Percentiles rank a stretch among this genome's conserved stretches.
Evolutionary conservation across 2,113 vertebrate species (phyloP).

Genomic region (Onychorhynchus coronatus): DNA sequence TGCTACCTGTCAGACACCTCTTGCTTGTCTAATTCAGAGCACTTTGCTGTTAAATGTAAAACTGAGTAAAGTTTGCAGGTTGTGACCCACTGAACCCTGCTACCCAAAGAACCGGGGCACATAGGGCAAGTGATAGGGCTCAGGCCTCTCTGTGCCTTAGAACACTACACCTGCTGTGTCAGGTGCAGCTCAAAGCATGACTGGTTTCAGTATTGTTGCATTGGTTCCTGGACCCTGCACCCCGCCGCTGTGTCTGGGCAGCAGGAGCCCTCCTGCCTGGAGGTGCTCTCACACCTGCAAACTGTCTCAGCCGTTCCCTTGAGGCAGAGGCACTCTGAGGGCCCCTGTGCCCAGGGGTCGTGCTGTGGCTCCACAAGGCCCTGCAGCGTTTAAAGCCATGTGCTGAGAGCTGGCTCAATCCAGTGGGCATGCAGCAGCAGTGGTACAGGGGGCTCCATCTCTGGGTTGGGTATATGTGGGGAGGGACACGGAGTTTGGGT

Average conservation of each 20-base stretch:
- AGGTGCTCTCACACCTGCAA: background rate
- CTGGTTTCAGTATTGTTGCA: rapidly evolving
- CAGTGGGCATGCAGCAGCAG: rapidly evolving
- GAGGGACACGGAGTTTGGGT: rapidly evolving
- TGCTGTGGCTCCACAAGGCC: rapidly evolving
- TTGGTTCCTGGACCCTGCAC: background rate
- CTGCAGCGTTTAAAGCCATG: rapidly evolving
- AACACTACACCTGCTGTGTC: rapidly evolving
- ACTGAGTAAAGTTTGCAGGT: background rate
- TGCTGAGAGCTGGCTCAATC: rapidly evolving
- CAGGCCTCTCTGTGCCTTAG: background rate
- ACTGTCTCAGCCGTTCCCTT: background rate
- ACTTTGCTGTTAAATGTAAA: rapidly evolving
- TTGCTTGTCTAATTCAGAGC: background rate
- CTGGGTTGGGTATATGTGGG: rapidly evolving
- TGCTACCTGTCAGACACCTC: rapidly evolving
- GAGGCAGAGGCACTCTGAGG: rapidly evolving
- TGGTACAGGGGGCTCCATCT: rapidly evolving
- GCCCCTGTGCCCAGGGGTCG: rapidly evolving
- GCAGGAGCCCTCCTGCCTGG: rapidly evolving
- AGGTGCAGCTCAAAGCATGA: too few species aligned
- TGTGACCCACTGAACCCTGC: rapidly evolving
- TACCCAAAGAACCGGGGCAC: background rate
- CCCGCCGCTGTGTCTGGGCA: rapidly evolving
- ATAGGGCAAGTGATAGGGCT: rapidly evolving